These are phyloP conservation scores for Sakesphorus luctuosus DNA, from an alignment of 2,113 vertebrate species.

Conservation along the genomic window DNA sequence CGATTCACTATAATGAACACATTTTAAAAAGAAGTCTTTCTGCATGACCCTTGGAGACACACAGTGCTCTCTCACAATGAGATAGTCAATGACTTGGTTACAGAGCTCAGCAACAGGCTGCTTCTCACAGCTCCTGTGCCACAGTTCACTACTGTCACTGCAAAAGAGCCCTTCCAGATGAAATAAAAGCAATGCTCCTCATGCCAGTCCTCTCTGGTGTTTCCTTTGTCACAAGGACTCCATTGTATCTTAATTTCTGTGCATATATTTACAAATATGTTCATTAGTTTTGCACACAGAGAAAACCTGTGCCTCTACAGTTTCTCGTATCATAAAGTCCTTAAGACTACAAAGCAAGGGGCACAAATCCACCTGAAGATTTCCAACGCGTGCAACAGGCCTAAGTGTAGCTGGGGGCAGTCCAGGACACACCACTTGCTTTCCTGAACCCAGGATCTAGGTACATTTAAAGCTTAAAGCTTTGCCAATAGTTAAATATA, in stretches of 20 bases:
- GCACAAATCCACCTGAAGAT: not conserved
- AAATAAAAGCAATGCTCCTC: not conserved
- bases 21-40: not conserved
- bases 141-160: not conserved
- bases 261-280: rapidly evolving
- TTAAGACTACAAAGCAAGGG: not conserved
- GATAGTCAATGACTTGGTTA: not conserved
- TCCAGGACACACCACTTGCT: no score
- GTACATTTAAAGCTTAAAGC: not conserved
- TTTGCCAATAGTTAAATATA: not conserved
- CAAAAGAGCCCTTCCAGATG: not conserved
- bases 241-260: not conserved
- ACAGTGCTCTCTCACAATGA: not conserved
- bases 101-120: not conserved
- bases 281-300: not conserved
- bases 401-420: not conserved
- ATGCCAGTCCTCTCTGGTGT: rapidly evolving
- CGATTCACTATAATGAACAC: rapidly evolving
- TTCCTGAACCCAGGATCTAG: not conserved
- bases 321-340: not conserved
- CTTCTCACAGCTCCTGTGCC: rapidly evolving
- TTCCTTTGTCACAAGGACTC: not conserved
- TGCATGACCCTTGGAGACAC: not conserved
- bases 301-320: not conserved
- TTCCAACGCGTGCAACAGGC: not conserved